Conservation (phyloP, 2,113 vertebrate species). For the Stegastes partitus region DNA sequence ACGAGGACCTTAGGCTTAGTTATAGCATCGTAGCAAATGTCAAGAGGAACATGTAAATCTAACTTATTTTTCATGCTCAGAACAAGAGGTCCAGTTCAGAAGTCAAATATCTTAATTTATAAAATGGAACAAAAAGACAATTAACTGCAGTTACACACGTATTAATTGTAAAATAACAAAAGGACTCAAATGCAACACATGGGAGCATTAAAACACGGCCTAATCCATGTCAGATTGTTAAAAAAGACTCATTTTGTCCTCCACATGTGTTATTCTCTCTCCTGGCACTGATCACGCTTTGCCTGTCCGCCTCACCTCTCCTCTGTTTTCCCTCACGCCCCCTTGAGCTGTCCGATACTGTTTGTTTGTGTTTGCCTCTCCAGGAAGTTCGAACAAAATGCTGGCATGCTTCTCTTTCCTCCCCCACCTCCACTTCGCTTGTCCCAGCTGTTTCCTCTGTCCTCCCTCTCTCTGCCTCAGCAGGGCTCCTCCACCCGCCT, state of each 20-base stretch:
- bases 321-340: constrained; percentile 5
- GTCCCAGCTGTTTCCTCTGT: constrained; percentile 81
- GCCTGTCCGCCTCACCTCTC: constrained; percentile 27
- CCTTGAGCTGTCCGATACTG: constrained; percentile 56
- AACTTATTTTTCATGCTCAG: too few relatives aligned
- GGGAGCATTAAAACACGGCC: not conserved
- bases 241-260: not conserved
- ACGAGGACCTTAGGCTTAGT: too few relatives aligned
- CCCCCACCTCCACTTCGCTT: constrained; percentile 45
- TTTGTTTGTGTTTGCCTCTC: constrained; percentile 78
- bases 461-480: constrained; percentile 68
- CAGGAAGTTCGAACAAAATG: constrained; percentile 77
- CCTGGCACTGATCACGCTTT: constrained; percentile 1
- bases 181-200: not conserved
- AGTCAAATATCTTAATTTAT: too few relatives aligned
- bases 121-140: too few relatives aligned
- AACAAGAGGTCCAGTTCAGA: too few relatives aligned
- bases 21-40: too few relatives aligned
- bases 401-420: constrained; percentile 69
- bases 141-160: too few relatives aligned
- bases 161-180: too few relatives aligned
- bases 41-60: too few relatives aligned
- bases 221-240: not conserved
- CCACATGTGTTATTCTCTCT: not conserved
- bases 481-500: constrained; percentile 48